Evolutionary conservation across 2,113 vertebrate genomes (phyloP).

Genomic region (Hemibagrus wyckioides): DNA sequence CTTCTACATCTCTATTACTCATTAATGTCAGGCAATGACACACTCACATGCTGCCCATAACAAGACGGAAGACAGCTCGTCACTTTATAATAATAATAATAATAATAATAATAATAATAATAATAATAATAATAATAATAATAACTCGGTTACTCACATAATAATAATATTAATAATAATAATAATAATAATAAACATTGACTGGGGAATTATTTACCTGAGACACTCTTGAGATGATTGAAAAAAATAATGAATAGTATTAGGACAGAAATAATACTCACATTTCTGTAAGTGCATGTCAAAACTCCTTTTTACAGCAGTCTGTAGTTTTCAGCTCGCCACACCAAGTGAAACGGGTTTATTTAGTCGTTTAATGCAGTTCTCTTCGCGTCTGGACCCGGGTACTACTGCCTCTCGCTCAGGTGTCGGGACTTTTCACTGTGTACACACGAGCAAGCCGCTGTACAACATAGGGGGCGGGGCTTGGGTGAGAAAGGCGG

Average conservation of each 20-base stretch:
- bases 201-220: not conserved
- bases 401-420: not conserved
- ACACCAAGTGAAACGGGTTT: not conserved
- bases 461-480: not conserved
- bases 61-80: not conserved
- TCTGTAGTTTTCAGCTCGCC: constrained; percentile 36
- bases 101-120: too few species aligned
- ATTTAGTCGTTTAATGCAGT: not conserved
- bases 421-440: constrained; percentile 6
- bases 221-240: not conserved
- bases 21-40: not conserved
- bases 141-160: too few species aligned
- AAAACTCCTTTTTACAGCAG: constrained; percentile 32
- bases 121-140: not conserved
- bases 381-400: not conserved
- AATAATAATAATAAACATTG: not conserved
- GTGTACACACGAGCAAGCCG: not conserved
- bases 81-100: not conserved
- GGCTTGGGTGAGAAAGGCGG: not conserved
- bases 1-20: not conserved
- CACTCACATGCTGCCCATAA: not conserved
- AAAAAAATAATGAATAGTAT: too few species aligned
- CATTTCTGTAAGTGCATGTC: constrained; percentile 51
- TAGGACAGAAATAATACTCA: constrained; percentile 7
- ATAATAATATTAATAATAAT: constrained; percentile 1